A percentile compares a stretch with the other conserved stretches of the same genome.
phyloP scores from a whole-genome alignment of 92 coral and sea anemone genomes.

The Parazoanthus darwini region DNA sequence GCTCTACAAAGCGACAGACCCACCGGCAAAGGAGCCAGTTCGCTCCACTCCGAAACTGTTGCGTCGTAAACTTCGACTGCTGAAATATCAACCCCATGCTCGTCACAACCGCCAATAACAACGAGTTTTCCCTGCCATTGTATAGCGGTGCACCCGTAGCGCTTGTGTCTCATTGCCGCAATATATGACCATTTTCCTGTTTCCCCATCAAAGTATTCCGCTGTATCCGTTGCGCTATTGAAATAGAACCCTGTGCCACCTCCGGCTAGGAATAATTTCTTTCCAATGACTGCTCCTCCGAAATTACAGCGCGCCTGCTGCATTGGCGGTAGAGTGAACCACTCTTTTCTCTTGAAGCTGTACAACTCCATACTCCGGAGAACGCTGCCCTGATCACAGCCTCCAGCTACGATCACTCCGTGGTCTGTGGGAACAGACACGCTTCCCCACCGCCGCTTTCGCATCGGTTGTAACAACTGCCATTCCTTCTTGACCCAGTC shows the following conservation, averaged over 20 bases:
- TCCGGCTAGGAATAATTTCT: conserved; percentile 70
- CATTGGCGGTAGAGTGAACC: conserved; percentile 80
- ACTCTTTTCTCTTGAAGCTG: conserved; percentile 68
- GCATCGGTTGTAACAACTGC: conserved; percentile 72
- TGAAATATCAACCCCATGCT: conserved; percentile 61
- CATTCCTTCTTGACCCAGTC: conserved; percentile 81
- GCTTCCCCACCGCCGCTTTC: conserved; percentile 87
- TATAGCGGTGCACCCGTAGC: conserved; percentile 84
- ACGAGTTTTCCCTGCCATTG: conserved; percentile 65
- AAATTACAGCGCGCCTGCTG: conserved; percentile 76
- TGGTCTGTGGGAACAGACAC: conserved; percentile 71
- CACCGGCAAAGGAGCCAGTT: conserved; percentile 64
- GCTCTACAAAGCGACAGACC: conserved; percentile 79
- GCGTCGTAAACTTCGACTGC: conserved; percentile 77
- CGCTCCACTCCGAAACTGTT: conserved; percentile 61
- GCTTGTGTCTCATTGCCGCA: conserved; percentile 79
- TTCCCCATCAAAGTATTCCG: conserved; percentile 74
- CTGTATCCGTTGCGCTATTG: conserved; percentile 83
- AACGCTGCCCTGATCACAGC: conserved; percentile 86
- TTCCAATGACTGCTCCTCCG: conserved; percentile 71
- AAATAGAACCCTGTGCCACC: conserved; percentile 88
- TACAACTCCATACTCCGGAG: conserved; percentile 76
- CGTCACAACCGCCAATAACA: conserved; percentile 86
- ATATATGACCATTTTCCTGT: conserved; percentile 72
- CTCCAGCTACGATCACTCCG: conserved; percentile 81